Conservation (phyloP, 2,888 invertebrate species). For the Ornithoptera alexandrae region DNA sequence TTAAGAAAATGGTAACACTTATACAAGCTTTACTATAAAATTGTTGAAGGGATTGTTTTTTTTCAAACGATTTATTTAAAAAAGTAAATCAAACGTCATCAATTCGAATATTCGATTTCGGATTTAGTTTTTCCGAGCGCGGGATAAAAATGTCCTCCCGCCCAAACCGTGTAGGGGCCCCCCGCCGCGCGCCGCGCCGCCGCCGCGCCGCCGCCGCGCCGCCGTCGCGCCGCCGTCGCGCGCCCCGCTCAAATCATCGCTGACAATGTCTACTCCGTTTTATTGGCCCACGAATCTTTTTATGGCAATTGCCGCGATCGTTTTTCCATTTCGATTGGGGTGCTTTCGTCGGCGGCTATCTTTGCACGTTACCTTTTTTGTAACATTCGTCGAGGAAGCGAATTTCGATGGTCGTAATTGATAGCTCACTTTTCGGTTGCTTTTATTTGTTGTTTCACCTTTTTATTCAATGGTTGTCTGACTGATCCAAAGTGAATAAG, state of each 20-base stretch:
- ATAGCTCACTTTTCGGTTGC: slow-evolving; percentile 9
- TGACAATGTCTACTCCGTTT: slow-evolving; percentile 71
- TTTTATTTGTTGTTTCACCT: slow-evolving; percentile 1
- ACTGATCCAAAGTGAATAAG: no score
- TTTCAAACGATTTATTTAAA: slow-evolving; percentile 24
- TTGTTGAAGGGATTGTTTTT: neutral
- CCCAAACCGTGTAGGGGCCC: slow-evolving; percentile 69
- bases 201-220: slow-evolving; percentile 31
- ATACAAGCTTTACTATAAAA: neutral
- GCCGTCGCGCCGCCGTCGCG: slow-evolving; percentile 37
- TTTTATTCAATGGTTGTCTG: neutral
- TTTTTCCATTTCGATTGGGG: slow-evolving; percentile 71
- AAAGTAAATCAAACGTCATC: slow-evolving; percentile 67
- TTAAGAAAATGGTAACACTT: no score
- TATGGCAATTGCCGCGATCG: slow-evolving; percentile 72
- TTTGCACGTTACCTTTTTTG: slow-evolving; percentile 36
- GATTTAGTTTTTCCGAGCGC: slow-evolving; percentile 58
- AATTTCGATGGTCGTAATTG: slow-evolving; percentile 24
- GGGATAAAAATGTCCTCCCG: slow-evolving; percentile 72
- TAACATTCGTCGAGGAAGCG: slow-evolving; percentile 25
- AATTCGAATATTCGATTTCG: slow-evolving; percentile 46
- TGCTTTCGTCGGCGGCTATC: slow-evolving; percentile 47
- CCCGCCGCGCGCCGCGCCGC: slow-evolving; percentile 39
- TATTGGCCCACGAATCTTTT: slow-evolving; percentile 74
- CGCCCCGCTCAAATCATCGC: slow-evolving; percentile 59